phyloP scores from a whole-genome alignment of 2,113 vertebrate genomes.

The Pedetes capensis region DNA sequence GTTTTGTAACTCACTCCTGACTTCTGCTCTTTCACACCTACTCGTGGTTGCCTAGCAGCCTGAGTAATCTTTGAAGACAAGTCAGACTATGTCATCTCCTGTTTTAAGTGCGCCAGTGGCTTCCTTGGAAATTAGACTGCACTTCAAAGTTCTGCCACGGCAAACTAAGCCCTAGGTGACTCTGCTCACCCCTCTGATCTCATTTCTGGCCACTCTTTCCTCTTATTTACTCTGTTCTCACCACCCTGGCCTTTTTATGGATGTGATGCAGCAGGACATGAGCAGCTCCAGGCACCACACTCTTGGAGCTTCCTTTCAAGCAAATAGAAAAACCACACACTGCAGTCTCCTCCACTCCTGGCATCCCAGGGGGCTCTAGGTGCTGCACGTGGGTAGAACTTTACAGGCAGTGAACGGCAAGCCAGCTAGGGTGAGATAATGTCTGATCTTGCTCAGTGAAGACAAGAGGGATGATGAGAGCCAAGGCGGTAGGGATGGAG shows the following conservation, averaged over 20 bases:
- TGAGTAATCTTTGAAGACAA: not conserved
- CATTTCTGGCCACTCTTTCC: not conserved
- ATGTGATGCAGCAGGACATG: no score
- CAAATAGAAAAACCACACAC: no score
- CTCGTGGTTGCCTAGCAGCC: not conserved
- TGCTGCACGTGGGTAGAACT: no score
- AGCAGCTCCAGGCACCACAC: no score
- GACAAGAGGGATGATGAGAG: not conserved
- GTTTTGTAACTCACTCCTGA: not conserved
- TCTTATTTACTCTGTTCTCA: not conserved
- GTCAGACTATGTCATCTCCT: not conserved
- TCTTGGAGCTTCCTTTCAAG: no score
- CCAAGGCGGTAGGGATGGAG: not conserved
- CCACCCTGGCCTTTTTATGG: accelerated
- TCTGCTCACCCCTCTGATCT: not conserved
- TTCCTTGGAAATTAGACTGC: not conserved
- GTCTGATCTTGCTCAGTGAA: not conserved
- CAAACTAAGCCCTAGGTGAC: accelerated
- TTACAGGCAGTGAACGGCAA: not conserved
- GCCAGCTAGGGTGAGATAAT: not conserved
- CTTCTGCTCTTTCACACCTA: not conserved
- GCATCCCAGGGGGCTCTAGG: no score
- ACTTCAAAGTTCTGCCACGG: not conserved
- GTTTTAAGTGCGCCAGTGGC: not conserved
- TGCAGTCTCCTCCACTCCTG: no score